Evolutionary conservation across 1,140 invertebrate species (phyloP).

Genomic region (Cydia amplana): DNA sequence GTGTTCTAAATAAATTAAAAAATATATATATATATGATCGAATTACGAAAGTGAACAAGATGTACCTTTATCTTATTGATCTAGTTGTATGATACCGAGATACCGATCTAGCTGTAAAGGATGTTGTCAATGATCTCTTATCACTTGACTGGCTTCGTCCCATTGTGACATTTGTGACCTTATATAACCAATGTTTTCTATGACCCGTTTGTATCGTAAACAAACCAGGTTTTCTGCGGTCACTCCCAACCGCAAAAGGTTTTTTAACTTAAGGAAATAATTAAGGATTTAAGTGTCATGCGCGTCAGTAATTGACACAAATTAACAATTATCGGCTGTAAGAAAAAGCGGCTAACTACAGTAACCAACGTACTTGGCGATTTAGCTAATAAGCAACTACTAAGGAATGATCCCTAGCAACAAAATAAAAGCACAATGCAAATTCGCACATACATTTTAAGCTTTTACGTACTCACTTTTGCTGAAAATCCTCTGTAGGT

Average conservation of each 20-base stretch:
- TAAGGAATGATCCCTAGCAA: not conserved
- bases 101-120: constrained; percentile 6
- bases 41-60: not conserved
- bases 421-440: constrained; percentile 36
- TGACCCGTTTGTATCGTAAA: not conserved
- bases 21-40: too few relatives aligned
- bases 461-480: constrained; percentile 51
- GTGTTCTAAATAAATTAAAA: too few relatives aligned
- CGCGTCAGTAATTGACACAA: not conserved
- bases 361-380: not conserved
- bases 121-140: constrained; percentile 23
- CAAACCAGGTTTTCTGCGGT: constrained; percentile 4
- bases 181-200: constrained; percentile 16
- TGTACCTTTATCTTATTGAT: constrained; percentile 19
- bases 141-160: not conserved
- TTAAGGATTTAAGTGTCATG: not conserved
- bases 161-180: not conserved
- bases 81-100: constrained; percentile 2
- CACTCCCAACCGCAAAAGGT: not conserved
- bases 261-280: not conserved
- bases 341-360: not conserved
- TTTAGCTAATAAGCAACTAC: not conserved
- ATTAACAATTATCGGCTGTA: not conserved
- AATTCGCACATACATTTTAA: constrained; percentile 39
- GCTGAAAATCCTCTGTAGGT: constrained; percentile 49